These are phyloP conservation scores for Cotesia vestalis DNA, from an alignment of 1,140 invertebrate genomes.

Conservation along the genomic window DNA sequence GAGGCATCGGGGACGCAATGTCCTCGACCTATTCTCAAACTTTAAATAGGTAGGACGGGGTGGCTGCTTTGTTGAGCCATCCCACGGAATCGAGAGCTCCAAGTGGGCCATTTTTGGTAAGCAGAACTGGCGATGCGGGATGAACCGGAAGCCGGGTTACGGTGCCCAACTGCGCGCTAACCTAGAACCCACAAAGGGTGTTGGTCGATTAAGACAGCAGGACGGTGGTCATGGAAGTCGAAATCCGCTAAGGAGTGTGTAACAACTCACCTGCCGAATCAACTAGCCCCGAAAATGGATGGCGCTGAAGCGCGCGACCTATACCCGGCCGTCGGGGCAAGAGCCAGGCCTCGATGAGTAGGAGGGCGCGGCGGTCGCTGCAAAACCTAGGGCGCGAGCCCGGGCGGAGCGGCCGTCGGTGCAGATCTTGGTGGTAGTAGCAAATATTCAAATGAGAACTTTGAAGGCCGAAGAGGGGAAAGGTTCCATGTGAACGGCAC, in stretches of 20 bases:
- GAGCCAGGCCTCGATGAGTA: slow-evolving; percentile 73
- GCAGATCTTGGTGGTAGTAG: slow-evolving; percentile 89
- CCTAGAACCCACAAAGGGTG: slow-evolving; percentile 85
- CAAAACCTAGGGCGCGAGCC: slow-evolving; percentile 80
- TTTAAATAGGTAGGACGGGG: slow-evolving; percentile 87
- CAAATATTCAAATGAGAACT: slow-evolving; percentile 87
- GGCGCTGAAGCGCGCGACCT: slow-evolving; percentile 79
- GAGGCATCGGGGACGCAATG: slow-evolving; percentile 81
- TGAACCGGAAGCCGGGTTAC: slow-evolving; percentile 82
- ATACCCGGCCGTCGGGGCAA: slow-evolving; percentile 72
- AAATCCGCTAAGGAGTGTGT: slow-evolving; percentile 89
- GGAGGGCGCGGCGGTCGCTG: slow-evolving; percentile 78
- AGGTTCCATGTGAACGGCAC: slow-evolving; percentile 90
- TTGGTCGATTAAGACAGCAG: slow-evolving; percentile 87
- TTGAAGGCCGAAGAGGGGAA: slow-evolving; percentile 89
- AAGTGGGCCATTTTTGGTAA: slow-evolving; percentile 92
- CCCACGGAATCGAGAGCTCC: no score
- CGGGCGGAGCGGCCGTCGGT: slow-evolving; percentile 80
- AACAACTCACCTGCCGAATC: slow-evolving; percentile 90
- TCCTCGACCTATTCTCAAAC: slow-evolving; percentile 89
- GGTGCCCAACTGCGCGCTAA: slow-evolving; percentile 75
- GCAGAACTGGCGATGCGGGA: slow-evolving; percentile 91
- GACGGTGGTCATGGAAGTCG: slow-evolving; percentile 91
- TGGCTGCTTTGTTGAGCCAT: slow-evolving; percentile 75
- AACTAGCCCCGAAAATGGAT: slow-evolving; percentile 93